Evolutionary conservation across 1,140 invertebrate genomes (phyloP).

Genomic region (Drosophila virilis): DNA sequence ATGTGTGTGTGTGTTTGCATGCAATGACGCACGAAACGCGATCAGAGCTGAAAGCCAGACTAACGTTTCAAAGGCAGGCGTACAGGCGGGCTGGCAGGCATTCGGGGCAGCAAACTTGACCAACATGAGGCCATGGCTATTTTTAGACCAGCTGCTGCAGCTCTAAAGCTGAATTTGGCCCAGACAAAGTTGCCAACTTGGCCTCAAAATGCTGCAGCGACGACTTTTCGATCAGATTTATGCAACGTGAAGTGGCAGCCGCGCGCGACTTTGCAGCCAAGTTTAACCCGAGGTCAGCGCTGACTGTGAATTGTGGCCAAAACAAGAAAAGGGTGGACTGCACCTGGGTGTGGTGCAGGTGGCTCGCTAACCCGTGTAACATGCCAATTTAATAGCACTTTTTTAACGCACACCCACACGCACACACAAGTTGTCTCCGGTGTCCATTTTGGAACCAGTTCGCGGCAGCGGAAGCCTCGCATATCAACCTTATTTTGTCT

Average conservation of each 20-base stretch:
- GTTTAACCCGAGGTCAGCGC: slow-evolving; percentile 40
- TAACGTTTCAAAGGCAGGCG: neutral
- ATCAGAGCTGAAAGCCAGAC: slow-evolving; percentile 45
- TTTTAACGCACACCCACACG: slow-evolving; percentile 43
- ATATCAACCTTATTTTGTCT: slow-evolving; percentile 71
- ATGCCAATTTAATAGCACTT: slow-evolving; percentile 55
- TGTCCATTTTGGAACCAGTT: slow-evolving; percentile 61
- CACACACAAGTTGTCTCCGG: slow-evolving; percentile 8
- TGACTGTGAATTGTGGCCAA: neutral
- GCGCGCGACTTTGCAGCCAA: slow-evolving; percentile 4
- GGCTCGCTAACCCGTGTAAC: slow-evolving; percentile 39
- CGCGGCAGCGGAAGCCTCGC: slow-evolving; percentile 69
- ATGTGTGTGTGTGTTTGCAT: slow-evolving; percentile 56
- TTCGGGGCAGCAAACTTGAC: slow-evolving; percentile 60
- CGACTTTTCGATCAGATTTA: slow-evolving; percentile 65
- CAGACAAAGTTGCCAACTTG: slow-evolving; percentile 39
- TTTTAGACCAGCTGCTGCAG: slow-evolving; percentile 63
- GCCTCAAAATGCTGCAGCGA: neutral
- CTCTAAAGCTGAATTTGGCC: slow-evolving; percentile 36
- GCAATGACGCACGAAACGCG: slow-evolving; percentile 80
- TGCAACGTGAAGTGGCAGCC: slow-evolving; percentile 61
- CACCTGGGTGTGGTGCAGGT: slow-evolving; percentile 27
- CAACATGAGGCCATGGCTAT: slow-evolving; percentile 72
- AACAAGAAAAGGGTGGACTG: slow-evolving; percentile 64
- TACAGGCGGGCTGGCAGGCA: too few species aligned